These are phyloP conservation scores for Nerophis lumbriciformis DNA, from an alignment of 2,113 vertebrate species.

Conservation along the genomic window DNA sequence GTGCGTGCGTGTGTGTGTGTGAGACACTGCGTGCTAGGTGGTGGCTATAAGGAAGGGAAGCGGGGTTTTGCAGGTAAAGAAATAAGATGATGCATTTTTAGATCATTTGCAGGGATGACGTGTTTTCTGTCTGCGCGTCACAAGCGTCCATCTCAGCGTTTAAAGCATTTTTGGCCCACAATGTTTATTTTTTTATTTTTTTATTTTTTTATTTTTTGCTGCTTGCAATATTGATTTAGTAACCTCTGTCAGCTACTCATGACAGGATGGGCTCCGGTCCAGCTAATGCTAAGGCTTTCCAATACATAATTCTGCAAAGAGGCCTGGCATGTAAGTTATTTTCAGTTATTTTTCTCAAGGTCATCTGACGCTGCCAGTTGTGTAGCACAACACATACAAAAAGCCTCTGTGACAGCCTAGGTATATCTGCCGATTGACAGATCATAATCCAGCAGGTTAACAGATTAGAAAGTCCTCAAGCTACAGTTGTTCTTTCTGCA, in stretches of 20 bases:
- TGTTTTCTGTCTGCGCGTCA: not conserved
- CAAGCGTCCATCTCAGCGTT: slow-evolving; percentile 1
- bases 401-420: too few species aligned
- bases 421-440: too few species aligned
- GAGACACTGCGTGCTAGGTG: slow-evolving; percentile 6
- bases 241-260: slow-evolving; percentile 5
- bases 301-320: slow-evolving; percentile 5
- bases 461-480: not conserved
- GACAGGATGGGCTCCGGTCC: not conserved
- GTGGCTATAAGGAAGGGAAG: slow-evolving; percentile 22
- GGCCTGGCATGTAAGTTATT: not conserved
- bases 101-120: slow-evolving; percentile 5
- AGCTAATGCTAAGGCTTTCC: not conserved
- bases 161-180: slow-evolving; percentile 3
- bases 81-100: slow-evolving; percentile 15
- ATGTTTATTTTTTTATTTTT: not conserved
- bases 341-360: slow-evolving; percentile 14
- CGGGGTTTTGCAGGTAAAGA: slow-evolving; percentile 25
- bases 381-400: not conserved
- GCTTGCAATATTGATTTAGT: slow-evolving; percentile 11
- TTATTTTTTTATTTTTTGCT: not conserved
- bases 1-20: not conserved
- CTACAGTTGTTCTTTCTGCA: not conserved
- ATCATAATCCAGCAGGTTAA: not conserved
- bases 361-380: slow-evolving; percentile 2